Evolutionary conservation across 92 coral and sea anemone species (phyloP), one percentile per base, ranked within the genome.

Genomic region (Pocillopora meandrina): DNA sequence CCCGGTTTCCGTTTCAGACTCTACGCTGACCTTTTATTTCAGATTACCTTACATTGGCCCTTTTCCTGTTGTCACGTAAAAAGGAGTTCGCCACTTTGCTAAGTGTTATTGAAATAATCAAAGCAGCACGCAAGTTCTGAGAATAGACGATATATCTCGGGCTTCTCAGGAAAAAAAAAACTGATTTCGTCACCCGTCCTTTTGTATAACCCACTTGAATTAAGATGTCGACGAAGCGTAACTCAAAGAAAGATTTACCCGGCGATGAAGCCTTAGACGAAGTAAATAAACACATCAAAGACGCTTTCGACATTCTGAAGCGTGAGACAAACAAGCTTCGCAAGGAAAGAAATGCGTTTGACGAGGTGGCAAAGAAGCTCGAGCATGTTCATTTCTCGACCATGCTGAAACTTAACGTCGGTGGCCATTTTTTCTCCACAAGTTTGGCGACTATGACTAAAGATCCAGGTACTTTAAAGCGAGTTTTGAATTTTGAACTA

Each of bases 371-470:
- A 47, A 89, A 85, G 83, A 89, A 89, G 89, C 85, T 89, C n/a
- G 80, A 89, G 36, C 86, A 89, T 63, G 86, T 89, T 68, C 92
- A 85, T 82, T 89, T 89, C 83, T 58, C 89, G 3, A 65, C 81
- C 7, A 89, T 88, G 75, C 42, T 89, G 10, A 81, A 80, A 66
- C 81, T 91, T 19, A 91, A 88, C 66, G 94, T 91, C 62, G 94
- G 94, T 68, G 94, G 94, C 56, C 92, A 91, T 68, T 36, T 68
- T 33, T 91, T 91, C 70, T 81, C 89, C 31, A 91, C 94, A 13
- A 88, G 90, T 56, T 66, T 91, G 26, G 77, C 82, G 49, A 91
- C 94, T 5, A 42, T 91, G 72, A 76, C 61, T 65, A 91, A 91
- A 81, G 94, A 91, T 81, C 87, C 92, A 72, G 94, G 91, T 15